Evolutionary conservation across 2,797 vertebrate species (phyloP).

Genomic region (Acrossocheilus wenchowensis): DNA sequence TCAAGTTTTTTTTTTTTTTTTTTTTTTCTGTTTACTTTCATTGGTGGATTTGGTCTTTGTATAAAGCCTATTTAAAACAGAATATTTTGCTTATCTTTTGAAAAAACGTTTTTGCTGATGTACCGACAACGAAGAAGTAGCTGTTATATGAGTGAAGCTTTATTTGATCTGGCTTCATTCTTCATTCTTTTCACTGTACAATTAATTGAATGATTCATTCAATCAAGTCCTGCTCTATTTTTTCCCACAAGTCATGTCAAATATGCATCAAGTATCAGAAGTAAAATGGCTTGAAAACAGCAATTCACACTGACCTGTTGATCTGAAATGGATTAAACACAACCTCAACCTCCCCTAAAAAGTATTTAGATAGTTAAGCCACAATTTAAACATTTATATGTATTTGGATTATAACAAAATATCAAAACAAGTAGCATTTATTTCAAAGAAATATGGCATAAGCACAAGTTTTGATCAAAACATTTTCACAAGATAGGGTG

Average conservation of each 20-base stretch:
- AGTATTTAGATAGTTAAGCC: background rate
- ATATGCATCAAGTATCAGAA: background rate
- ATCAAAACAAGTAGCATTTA: background rate
- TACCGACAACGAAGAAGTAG: background rate
- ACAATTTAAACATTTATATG: background rate
- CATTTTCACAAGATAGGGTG: background rate
- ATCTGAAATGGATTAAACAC: background rate
- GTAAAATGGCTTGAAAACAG: background rate
- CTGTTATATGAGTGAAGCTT: background rate
- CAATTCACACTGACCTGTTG: background rate
- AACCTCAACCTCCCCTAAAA: too few species aligned
- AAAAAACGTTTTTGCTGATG: background rate
- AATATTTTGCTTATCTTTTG: background rate
- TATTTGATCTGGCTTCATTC: background rate
- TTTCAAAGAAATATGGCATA: background rate
- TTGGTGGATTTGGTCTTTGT: background rate
- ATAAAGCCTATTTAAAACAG: background rate
- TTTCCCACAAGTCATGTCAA: background rate
- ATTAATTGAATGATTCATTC: background rate
- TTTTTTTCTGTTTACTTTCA: too few species aligned
- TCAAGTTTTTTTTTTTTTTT: too few species aligned
- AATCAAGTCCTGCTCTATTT: background rate
- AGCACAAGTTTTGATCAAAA: background rate
- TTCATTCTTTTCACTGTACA: background rate
- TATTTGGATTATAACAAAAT: background rate